phyloP scores from a whole-genome alignment of 2,113 vertebrate species.

The Anthoscopus minutus region DNA sequence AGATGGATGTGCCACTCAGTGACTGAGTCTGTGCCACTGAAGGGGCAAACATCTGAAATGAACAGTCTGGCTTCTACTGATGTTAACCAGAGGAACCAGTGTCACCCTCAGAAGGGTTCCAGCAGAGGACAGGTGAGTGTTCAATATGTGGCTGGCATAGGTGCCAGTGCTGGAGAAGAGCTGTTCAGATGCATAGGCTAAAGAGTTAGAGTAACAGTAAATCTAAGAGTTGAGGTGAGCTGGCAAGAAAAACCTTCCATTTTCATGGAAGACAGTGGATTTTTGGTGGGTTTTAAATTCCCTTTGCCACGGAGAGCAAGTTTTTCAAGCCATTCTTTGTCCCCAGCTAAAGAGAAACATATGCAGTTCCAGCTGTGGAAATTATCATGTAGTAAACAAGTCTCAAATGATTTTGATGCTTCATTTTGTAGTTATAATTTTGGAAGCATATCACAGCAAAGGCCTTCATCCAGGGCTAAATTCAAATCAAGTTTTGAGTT shows the following conservation, averaged over 20 bases:
- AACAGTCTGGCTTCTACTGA: not conserved
- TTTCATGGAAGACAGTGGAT: not conserved
- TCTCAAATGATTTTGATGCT: constrained; percentile 9
- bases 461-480: not conserved
- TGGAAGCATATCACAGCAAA: not conserved
- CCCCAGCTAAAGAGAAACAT: not conserved
- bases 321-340: not conserved
- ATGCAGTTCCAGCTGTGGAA: not conserved
- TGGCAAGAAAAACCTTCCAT: not conserved
- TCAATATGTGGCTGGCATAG: not conserved
- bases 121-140: not conserved
- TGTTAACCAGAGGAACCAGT: not conserved
- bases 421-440: constrained; percentile 5
- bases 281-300: not conserved
- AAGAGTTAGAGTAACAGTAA: not conserved
- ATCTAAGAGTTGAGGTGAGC: not conserved
- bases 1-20: not conserved
- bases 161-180: not conserved
- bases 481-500: not conserved
- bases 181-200: not conserved
- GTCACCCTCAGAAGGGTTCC: not conserved
- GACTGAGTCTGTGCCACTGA: not conserved
- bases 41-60: not conserved
- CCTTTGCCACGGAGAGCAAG: not conserved
- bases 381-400: not conserved